Conservation (phyloP, 2,113 vertebrate species). For the Oncorhynchus clarkii region DNA sequence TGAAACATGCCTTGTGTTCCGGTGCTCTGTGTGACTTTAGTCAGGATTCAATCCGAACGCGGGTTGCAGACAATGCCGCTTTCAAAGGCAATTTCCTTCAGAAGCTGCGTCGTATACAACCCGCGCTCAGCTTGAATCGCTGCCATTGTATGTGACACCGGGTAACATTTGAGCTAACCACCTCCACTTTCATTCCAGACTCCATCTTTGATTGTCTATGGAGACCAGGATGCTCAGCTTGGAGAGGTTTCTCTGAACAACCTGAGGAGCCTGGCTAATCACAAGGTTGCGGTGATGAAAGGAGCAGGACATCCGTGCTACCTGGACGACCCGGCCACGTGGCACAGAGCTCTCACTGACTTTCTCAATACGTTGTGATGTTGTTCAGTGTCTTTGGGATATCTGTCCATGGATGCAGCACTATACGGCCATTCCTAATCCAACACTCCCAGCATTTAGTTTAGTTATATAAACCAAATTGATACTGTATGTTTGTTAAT, state of each 20-base stretch:
- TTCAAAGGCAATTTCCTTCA: no score
- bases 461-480: no score
- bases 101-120: no score
- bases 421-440: not conserved
- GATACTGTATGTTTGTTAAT: no score
- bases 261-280: slow-evolving; percentile 83
- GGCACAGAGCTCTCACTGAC: slow-evolving; percentile 82
- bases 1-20: no score
- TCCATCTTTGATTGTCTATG: slow-evolving; percentile 86
- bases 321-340: slow-evolving; percentile 86
- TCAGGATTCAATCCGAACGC: no score
- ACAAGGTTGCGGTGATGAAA: slow-evolving; percentile 84
- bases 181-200: slow-evolving; percentile 66
- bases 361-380: slow-evolving; percentile 79
- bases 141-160: not conserved
- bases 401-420: not conserved
- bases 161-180: no score
- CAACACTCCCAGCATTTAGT: not conserved
- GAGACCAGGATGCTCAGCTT: slow-evolving; percentile 84
- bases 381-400: not conserved
- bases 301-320: slow-evolving; percentile 92
- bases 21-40: not conserved
- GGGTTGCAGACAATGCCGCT: no score
- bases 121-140: no score
- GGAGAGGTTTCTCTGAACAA: slow-evolving; percentile 83